Evolutionary conservation across 1,140 invertebrate genomes (phyloP).

Genomic region (Araneus ventricosus): DNA sequence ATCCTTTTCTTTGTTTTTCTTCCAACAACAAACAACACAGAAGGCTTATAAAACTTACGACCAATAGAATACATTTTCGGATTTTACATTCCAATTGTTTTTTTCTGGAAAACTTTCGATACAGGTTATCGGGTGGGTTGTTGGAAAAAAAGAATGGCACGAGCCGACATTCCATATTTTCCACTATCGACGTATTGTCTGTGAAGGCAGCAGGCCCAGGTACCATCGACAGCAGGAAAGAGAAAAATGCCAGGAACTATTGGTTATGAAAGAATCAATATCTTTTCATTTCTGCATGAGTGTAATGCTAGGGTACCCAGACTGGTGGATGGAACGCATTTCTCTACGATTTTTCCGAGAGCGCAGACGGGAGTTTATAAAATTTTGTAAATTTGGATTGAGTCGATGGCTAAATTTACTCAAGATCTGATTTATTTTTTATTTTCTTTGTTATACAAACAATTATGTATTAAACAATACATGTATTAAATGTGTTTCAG

Average conservation of each 20-base stretch:
- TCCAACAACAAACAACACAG: not conserved
- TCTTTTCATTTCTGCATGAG: slow-evolving; percentile 17
- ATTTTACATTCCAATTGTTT: slow-evolving; percentile 43
- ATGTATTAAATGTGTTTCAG: no score
- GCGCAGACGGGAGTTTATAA: not conserved
- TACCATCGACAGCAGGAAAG: slow-evolving; percentile 16
- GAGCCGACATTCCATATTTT: slow-evolving; percentile 25
- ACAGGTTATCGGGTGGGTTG: slow-evolving; percentile 1
- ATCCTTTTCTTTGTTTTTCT: not conserved
- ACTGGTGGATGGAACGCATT: not conserved
- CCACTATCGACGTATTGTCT: slow-evolving; percentile 24
- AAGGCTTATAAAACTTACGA: slow-evolving; percentile 46
- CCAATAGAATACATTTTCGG: slow-evolving; percentile 50
- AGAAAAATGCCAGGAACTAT: slow-evolving; percentile 17
- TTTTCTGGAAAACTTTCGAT: slow-evolving; percentile 25
- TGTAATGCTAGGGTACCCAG: not conserved
- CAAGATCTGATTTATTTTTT: not conserved
- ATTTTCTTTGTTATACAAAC: no score
- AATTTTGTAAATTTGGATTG: not conserved
- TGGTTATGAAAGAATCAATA: slow-evolving; percentile 43
- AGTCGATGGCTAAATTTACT: not conserved
- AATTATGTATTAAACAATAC: no score
- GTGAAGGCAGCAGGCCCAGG: not conserved
- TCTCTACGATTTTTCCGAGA: not conserved
- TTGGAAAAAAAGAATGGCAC: not conserved